Base-by-base conservation (phyloP, 2,113 vertebrate species). In the Pluvialis apricaria region DNA sequence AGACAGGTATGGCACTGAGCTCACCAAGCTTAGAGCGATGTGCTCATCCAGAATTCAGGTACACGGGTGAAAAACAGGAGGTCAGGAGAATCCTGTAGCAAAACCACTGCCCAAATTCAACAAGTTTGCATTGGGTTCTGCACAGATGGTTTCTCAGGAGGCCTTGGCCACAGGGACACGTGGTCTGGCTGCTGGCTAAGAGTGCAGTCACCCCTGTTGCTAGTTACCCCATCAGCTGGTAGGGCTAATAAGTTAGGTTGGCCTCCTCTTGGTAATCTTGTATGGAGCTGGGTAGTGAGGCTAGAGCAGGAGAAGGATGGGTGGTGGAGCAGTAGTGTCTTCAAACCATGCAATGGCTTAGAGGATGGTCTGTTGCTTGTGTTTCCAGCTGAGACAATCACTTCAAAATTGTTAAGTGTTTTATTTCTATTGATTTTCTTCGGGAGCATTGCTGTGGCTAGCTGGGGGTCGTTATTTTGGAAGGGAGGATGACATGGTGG, bases 401-500 rank as follows among this genome's bases (percentile, higher is more conserved):
- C 29, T 25, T 77, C 2, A 15, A 24, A 29, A 3, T 20, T 20
- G 13, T 0, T 11, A 14, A 29, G 22, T 9, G 5, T 10, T 61
- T 58, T 24, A 26, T 68, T 82, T 49, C 21, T 15, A 1, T 32
- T 10, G 3, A 3, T 82, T 72, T 45, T 52, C 16, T 57, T 58
- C 11, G 1, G 1, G 4, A 52, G 40, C 0, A 0, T n/a, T 25
- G 42, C 19, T 32, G 38, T 18, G 36, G n/a, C 3, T 54, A 25
- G 10, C 6, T 11, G 21, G 10, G 15, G 13, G 3, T 28, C 0
- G 0, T 22, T 19, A 2, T 34, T 82, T 54, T 24, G n/a, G 36
- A 47, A 34, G 32, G 32, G 36, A 36, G 38, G 26, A 62, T 26
- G 47, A 40, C 0, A 0, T 1, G 15, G 5, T 40, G 31, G 45